Evolutionary conservation across 2,113 vertebrate genomes (phyloP).

Genomic region (Melanostigma gelatinosum): DNA sequence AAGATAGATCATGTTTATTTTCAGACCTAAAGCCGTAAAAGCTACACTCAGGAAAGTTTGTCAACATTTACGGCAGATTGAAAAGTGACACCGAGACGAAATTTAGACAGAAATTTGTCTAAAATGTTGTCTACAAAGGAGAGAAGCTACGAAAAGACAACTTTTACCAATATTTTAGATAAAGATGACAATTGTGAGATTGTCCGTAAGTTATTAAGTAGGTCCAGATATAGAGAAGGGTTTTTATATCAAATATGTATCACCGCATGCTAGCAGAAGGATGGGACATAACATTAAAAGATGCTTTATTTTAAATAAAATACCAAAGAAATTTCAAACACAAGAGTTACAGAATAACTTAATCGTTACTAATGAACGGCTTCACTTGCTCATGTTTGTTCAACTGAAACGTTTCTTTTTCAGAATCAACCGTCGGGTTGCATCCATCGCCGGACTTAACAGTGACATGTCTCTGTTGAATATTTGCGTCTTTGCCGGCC

Average conservation of each 20-base stretch:
- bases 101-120: not conserved
- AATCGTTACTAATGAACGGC: not conserved
- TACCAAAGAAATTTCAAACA: not conserved
- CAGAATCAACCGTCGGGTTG: conserved; percentile 21
- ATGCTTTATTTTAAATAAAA: not conserved
- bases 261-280: not conserved
- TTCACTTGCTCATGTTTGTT: not conserved
- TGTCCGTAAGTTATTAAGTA: not conserved
- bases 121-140: not conserved
- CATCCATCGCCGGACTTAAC: too few relatives aligned
- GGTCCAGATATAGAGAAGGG: not conserved
- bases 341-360: not conserved
- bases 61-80: not conserved
- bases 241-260: not conserved
- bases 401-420: conserved; percentile 4
- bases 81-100: not conserved
- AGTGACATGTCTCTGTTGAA: conserved; percentile 56
- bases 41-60: not conserved
- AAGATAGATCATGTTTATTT: not conserved
- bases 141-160: not conserved
- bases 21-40: not conserved
- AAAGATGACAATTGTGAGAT: not conserved
- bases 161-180: not conserved
- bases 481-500: conserved; percentile 4
- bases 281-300: not conserved